Base-by-base conservation (phyloP, 2,888 invertebrate genomes). In the Eupithecia pulchellata region DNA sequence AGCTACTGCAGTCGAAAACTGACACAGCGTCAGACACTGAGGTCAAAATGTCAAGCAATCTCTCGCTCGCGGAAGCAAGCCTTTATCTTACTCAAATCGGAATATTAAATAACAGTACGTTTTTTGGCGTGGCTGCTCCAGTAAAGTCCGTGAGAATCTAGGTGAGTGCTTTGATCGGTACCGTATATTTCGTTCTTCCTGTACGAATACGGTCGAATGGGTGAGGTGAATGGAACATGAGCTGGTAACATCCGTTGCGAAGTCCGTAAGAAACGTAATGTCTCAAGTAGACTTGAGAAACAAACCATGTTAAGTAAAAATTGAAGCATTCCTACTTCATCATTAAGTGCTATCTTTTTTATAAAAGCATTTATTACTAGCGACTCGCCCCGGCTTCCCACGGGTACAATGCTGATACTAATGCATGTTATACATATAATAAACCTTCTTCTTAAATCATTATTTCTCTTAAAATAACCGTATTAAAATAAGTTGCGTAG, bases 11-110 rank as follows among this genome's bases (percentile, higher is more conserved):
- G 65, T 63, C 66, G 62, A 73, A 73, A 72, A 63, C 61, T 47
- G 69, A 63, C 67, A 63, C 65, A 25, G 30, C 57, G 52, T 52
- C 57, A 60, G 32, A 60, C 30, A 11, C 61, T 47, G 67, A 61
- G 77, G 77, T 77, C 77, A 76, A 63, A 71, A 72, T 71, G 75
- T 75, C 73, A 72, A 69, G 66, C 71, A 75, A 71, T 73, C 68
- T 69, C 77, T 68, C 71, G 72, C 75, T 75, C 67, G 69, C 73
- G 75, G 78, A 77, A 77, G 76, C 75, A 62, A 32, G 72, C 73
- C 61, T 67, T 69, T 75, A 76, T 76, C 75, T 72, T 65, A 20
- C 57, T 29, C 61, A 55, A 39, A 69, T 69, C 60, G 69, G 42
- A 64, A 77, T 68, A 67, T 65, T 63, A 55, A 66, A 64, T 72